Conservation (phyloP, 1,140 invertebrate species). For the Drosophila nigrodunni region DNA sequence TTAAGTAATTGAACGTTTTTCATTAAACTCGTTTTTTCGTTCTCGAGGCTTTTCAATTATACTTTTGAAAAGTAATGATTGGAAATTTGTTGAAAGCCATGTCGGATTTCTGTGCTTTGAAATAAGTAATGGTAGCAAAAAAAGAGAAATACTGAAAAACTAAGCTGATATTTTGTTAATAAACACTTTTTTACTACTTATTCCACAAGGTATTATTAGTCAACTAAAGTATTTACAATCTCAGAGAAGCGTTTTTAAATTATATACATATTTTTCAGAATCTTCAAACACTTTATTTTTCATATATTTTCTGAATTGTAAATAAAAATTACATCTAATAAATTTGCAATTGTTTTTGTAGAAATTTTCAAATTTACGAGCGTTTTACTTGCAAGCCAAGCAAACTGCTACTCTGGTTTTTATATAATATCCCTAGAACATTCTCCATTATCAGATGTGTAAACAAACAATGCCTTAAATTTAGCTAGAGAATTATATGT, state of each 20-base stretch:
- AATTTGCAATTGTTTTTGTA: neutral
- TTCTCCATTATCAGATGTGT: constrained; percentile 43
- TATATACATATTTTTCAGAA: too few species aligned
- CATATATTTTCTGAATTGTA: too few species aligned
- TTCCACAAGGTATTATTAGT: too few species aligned
- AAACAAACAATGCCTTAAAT: constrained; percentile 38
- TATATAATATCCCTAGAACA: constrained; percentile 3
- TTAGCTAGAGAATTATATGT: constrained; percentile 16
- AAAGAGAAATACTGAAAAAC: too few species aligned
- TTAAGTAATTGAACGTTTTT: constrained; percentile 41
- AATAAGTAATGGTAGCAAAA: neutral
- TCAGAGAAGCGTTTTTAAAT: too few species aligned
- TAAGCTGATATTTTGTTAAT: too few species aligned
- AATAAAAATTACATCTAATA: neutral
- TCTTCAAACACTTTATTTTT: too few species aligned
- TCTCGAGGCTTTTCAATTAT: constrained; percentile 13
- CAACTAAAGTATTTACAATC: too few species aligned
- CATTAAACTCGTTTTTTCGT: neutral
- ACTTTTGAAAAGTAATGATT: constrained; percentile 38
- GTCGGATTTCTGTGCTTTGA: constrained; percentile 11
- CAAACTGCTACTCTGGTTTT: neutral
- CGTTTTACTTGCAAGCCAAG: neutral
- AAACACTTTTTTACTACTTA: too few species aligned
- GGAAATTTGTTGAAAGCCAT: constrained; percentile 22
- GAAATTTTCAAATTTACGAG: constrained; percentile 3